Evolutionary conservation across 1,140 invertebrate species (phyloP), one percentile per base, ranked within the genome.

Genomic region (Eueides isabella): DNA sequence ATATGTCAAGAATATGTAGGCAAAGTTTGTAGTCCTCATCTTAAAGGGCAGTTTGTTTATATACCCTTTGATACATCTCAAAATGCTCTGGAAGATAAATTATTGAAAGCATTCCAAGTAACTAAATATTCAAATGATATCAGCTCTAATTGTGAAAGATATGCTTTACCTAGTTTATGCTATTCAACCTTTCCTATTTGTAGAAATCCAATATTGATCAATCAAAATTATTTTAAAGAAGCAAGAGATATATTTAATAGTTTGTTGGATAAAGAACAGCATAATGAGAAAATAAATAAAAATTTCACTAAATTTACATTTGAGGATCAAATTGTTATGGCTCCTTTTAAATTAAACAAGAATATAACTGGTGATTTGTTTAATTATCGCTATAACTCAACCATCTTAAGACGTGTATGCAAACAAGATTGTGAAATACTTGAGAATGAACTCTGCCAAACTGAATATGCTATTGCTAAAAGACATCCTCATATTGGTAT

Each of bases 381-480:
- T 44, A 88, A 92, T 79, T 92, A 85, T 68, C 86, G 91, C 5
- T 82, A 90, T 65, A 93, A 93, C 65, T 86, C 90, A 3, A 89
- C 93, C 75, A 80, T 93, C 72, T 91, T 98, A 0, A 94, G 96
- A 76, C 92, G 97, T 79, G 96, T 99, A 61, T 99, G 98, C 89
- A 95, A 97, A 67, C 96, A 98, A 81, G 97, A 98, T 82, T 99
- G 98, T 92, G 96, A 98, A 86, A 94, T 98, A 65, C 89, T 99
- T 44, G 98, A 99, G 89, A 97, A 97, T 85, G 97, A 98, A 81
- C 93, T 99, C 0, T 99, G 98, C 87, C 95, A 96, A 82, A 96
- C 96, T 73, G 98, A 99, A 86, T 99, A 99, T 92, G 97, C 97
- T 0, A 97, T 99, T 75, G 98, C 98, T 0, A 98, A 98, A 83